These are phyloP conservation scores for Melanostoma scalare DNA, from an alignment of 2,888 invertebrate genomes.

Conservation along the genomic window DNA sequence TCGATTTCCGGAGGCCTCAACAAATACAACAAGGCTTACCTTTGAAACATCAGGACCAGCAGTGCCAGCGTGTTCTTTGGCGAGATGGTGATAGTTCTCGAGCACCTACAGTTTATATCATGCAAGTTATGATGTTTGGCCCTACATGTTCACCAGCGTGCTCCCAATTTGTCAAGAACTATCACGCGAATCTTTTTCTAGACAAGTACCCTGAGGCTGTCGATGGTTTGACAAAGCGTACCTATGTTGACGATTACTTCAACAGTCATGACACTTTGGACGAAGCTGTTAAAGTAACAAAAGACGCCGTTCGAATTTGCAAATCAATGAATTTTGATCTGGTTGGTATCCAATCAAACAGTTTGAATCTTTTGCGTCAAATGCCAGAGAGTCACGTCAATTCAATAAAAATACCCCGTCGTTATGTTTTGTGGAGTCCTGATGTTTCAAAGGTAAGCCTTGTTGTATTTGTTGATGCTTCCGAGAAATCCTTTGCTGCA, in stretches of 20 bases:
- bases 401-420: background rate
- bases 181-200: conserved; percentile 1
- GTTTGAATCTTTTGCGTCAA: background rate
- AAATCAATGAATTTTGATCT: conserved; percentile 24
- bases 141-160: conserved; percentile 59
- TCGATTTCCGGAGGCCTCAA: too few relatives aligned
- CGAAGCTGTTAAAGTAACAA: background rate
- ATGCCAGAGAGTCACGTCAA: background rate
- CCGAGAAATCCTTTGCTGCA: conserved; percentile 21
- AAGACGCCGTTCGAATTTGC: conserved; percentile 1
- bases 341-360: conserved; percentile 6
- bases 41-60: too few relatives aligned
- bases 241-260: conserved; percentile 55
- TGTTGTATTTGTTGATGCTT: conserved; percentile 7
- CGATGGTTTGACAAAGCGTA: conserved; percentile 33
- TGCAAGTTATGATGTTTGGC: conserved; percentile 69
- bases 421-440: conserved; percentile 11
- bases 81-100: conserved; percentile 61
- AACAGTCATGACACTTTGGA: background rate
- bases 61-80: conserved; percentile 52
- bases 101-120: conserved; percentile 49
- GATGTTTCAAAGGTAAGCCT: conserved; percentile 14
- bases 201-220: conserved; percentile 27
- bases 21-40: too few relatives aligned
- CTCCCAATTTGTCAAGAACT: conserved; percentile 59